Evolutionary conservation across 2,113 vertebrate genomes (phyloP), one percentile per base, ranked within the genome.

Genomic region (Todiramphus chloris): DNA sequence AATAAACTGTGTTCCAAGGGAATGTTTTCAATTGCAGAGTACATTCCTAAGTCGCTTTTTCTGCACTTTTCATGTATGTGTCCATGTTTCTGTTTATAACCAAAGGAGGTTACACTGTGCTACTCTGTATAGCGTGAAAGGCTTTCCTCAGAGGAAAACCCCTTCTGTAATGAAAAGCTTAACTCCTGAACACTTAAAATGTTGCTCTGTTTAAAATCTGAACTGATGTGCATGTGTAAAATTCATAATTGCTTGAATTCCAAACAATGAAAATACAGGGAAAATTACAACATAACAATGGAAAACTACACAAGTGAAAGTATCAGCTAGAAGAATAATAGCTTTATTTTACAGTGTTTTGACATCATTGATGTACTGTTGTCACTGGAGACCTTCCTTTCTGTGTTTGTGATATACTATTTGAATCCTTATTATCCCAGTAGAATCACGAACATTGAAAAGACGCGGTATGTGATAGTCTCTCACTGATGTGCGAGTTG

Each of bases 291-390:
- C 77, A 51, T 89, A 89, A 91, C 83, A 93, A 87, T 87, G 66
- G 93, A 68, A 94, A 94, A 75, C 74, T 60, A 60, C 79, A 87
- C 83, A 76, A 95, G 84, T 53, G 66, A 84, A 95, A 84, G 87
- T 94, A 96, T 93, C 83, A 92, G 10, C 58, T 94, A 77, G 70
- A 94, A 91, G 92, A 95, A 95, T 83, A 95, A 96, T 94, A 83
- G 95, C 69, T 96, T 94, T 93, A 95, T 97, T 95, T 96, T 95
- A 96, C 80, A 98, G 92, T 97, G 84, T 97, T 98, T 98, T 98
- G 97, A 97, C 97, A 97, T 96, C 84, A 82, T 39, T 91, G 79
- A 84, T 89, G 90, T 92, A 84, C 88, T 97, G 97, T 98, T 98
- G 95, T 98, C 96, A 96, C 92, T 79, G 86, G 93, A 97, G 84